phyloP scores from a whole-genome alignment of 2,797 vertebrate species.

The Phrynocephalus vlangalii region DNA sequence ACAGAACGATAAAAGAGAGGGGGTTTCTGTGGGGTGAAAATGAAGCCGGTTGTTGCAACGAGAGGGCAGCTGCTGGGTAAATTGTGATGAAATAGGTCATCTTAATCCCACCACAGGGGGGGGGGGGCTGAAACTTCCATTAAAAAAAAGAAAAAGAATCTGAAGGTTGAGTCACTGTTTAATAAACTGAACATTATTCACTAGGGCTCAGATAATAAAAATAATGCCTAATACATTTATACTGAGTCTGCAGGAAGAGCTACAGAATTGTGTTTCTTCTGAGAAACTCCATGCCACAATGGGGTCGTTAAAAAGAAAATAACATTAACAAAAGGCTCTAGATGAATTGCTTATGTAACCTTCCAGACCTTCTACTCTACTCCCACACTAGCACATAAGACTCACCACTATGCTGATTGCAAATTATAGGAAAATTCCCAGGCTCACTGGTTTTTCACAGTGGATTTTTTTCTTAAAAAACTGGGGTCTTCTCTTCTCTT shows the following conservation, averaged over 20 bases:
- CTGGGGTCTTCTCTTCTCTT: constrained; percentile 10
- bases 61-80: constrained; percentile 69
- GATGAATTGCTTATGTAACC: constrained; percentile 63
- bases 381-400: constrained; percentile 60
- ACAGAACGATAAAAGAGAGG: constrained; percentile 66
- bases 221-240: constrained; percentile 73
- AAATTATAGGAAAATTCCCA: constrained; percentile 53
- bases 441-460: constrained; percentile 46
- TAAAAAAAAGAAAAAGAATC: neutral
- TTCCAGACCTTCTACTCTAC: neutral
- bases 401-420: constrained; percentile 50
- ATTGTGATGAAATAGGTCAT: constrained; percentile 68
- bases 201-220: constrained; percentile 70
- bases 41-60: constrained; percentile 58
- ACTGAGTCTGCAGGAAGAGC: constrained; percentile 68
- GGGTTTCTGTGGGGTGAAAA: constrained; percentile 68
- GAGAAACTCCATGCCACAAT: constrained; percentile 52
- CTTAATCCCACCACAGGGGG: constrained; percentile 62
- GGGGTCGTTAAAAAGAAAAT: constrained; percentile 50
- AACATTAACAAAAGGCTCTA: constrained; percentile 53
- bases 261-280: constrained; percentile 60
- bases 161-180: constrained; percentile 72
- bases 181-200: constrained; percentile 64
- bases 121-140: constrained; percentile 62
- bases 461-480: neutral